Evolutionary conservation across 37 sponge, comb jelly and placozoan species (phyloP), one percentile per base, ranked within the genome.

Genomic region (Oscarella lobularis): DNA sequence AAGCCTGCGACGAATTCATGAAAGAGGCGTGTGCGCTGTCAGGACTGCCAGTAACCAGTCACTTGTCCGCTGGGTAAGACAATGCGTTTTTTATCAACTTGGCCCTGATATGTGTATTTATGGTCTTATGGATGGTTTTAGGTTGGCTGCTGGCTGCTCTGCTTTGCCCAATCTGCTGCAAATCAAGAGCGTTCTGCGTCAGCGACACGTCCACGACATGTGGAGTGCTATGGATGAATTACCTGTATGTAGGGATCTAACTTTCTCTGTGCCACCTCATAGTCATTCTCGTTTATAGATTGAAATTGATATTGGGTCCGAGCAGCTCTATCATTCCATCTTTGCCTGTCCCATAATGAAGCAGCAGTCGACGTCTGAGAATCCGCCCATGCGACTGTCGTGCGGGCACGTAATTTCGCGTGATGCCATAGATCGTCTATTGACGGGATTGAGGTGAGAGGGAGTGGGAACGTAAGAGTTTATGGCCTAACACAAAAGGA

Each of bases 331-430:
- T 66, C 98, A 96, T 75, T 84, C 89, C 36, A 75, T 92, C 35
- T 93, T 96, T 79, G 89, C 98, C 14, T 96, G 98, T 70, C 98
- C 98, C 60, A 92, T 96, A 32, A 86, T 96, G 9, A 73, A 87
- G 3, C 95, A 89, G 38, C 90, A 94, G 70, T 36, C n/a, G 6
- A 79, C 39, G 14, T 66, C 39, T 36, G 3, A 76, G 66, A 41
- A 73, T 38, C 94, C 88, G 40, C 98, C 98, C 30, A 91, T 96
- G 72, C 76, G 98, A 2, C 75, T 96, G 54, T 32, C 38, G 4
- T 96, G 98, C 77, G 98, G 98, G 1, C 98, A 96, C 76, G 86
- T 90, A 67, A 96, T 96, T 33, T 92, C 94, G 34, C 78, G 77
- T 38, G 98, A 96, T 48, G 94, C 98, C 29, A 79, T 90, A 78